Evolutionary conservation across 2,888 invertebrate species (phyloP).

Genomic region (Erebia epiphron): DNA sequence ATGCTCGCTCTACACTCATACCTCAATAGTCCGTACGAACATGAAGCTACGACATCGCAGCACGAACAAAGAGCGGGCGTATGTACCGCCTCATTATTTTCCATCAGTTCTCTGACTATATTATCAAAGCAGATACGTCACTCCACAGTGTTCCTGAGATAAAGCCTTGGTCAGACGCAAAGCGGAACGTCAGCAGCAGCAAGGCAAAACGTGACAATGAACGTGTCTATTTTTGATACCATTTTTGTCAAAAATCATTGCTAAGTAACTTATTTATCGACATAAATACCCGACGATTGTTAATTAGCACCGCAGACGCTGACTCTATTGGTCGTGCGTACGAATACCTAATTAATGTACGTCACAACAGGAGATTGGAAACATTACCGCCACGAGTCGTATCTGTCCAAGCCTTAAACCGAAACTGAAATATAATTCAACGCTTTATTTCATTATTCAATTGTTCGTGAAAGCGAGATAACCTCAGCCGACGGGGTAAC

Average conservation of each 20-base stretch:
- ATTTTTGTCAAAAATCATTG: neutral
- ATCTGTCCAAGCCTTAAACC: constrained; percentile 43
- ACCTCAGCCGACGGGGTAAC: constrained; percentile 45
- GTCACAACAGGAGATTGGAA: neutral
- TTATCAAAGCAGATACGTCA: constrained; percentile 27
- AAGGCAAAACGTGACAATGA: neutral
- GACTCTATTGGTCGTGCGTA: too few species aligned
- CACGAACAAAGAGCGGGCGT: too few species aligned
- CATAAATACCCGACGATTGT: too few species aligned
- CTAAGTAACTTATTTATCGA: too few species aligned
- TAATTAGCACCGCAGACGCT: too few species aligned
- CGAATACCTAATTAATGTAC: too few species aligned
- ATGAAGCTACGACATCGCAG: too few species aligned
- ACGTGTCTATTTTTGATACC: neutral
- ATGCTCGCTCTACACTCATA: too few species aligned
- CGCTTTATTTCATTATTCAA: constrained; percentile 75
- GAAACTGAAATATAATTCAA: constrained; percentile 63
- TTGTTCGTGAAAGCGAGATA: constrained; percentile 77
- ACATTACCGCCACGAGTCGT: neutral
- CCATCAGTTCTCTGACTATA: neutral
- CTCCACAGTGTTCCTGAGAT: constrained; percentile 29
- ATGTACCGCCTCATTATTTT: neutral
- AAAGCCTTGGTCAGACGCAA: neutral
- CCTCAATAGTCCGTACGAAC: too few species aligned
- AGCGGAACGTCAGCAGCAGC: neutral